A percentile compares a stretch with the other conserved stretches of the same genome.
Conservation (phyloP, 2,888 invertebrate genomes). For the Macrophya annulata region DNA sequence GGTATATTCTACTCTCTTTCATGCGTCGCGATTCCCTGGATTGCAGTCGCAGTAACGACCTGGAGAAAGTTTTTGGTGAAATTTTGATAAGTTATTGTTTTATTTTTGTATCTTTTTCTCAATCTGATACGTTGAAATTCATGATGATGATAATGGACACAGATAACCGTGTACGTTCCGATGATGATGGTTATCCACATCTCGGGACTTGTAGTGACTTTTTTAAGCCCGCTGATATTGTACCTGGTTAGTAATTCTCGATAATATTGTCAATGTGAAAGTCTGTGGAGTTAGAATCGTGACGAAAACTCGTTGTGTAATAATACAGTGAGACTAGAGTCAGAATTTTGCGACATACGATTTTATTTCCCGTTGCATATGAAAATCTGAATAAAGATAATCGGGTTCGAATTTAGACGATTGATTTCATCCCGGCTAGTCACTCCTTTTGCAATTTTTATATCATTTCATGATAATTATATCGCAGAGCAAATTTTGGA, state of each 20-base stretch:
- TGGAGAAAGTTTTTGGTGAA: conserved; percentile 82
- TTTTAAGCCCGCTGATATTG: conserved; percentile 82
- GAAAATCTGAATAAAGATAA: neutral
- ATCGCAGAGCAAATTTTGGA: too few relatives aligned
- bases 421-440: conserved; percentile 65
- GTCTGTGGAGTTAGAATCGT: neutral
- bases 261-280: conserved; percentile 4
- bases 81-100: neutral
- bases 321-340: neutral
- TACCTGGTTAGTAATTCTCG: conserved; percentile 74
- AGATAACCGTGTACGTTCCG: conserved; percentile 3
- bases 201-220: conserved; percentile 83
- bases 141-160: neutral
- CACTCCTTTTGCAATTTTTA: too few relatives aligned
- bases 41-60: conserved; percentile 78
- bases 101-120: neutral
- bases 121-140: neutral
- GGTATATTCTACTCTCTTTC: conserved; percentile 83
- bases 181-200: conserved; percentile 79
- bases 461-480: too few relatives aligned
- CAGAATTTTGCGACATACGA: neutral
- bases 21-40: conserved; percentile 81
- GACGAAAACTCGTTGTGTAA: neutral
- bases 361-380: neutral
- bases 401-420: neutral